Evolutionary conservation across 2,888 invertebrate genomes (phyloP).

Genomic region (Deilephila porcellus): DNA sequence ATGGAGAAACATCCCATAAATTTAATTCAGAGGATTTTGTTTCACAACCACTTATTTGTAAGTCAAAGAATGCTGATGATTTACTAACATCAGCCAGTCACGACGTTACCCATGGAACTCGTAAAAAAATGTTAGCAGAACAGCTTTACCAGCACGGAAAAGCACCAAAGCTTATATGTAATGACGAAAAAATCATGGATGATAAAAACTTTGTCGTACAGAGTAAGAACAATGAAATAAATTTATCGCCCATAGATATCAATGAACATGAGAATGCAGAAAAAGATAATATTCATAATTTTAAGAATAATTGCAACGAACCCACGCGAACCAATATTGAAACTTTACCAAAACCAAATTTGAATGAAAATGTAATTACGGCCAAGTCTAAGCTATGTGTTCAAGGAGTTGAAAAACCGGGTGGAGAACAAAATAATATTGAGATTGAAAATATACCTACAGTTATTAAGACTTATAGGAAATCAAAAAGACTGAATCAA

Average conservation of each 20-base stretch:
- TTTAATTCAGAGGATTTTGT: neutral
- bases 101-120: neutral
- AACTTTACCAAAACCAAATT: slow-evolving; percentile 27
- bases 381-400: slow-evolving; percentile 61
- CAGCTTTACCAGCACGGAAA: neutral
- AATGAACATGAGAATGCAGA: slow-evolving; percentile 14
- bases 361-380: slow-evolving; percentile 37
- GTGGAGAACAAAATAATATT: slow-evolving; percentile 47
- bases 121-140: too few relatives aligned
- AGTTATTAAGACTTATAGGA: slow-evolving; percentile 58
- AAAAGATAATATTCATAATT: slow-evolving; percentile 33
- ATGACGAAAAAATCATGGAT: neutral
- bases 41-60: neutral
- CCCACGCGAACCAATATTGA: neutral
- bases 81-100: neutral
- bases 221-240: neutral
- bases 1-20: neutral
- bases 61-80: neutral
- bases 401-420: slow-evolving; percentile 74
- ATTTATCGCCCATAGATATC: neutral
- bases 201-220: neutral
- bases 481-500: slow-evolving; percentile 38
- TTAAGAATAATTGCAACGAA: slow-evolving; percentile 33
- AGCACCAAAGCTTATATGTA: neutral
- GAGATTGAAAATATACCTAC: slow-evolving; percentile 32